A percentile compares a stretch with the other conserved stretches of the same genome.
Evolutionary conservation across 2,113 vertebrate species (phyloP).

Genomic region (Leucopsar rothschildi): DNA sequence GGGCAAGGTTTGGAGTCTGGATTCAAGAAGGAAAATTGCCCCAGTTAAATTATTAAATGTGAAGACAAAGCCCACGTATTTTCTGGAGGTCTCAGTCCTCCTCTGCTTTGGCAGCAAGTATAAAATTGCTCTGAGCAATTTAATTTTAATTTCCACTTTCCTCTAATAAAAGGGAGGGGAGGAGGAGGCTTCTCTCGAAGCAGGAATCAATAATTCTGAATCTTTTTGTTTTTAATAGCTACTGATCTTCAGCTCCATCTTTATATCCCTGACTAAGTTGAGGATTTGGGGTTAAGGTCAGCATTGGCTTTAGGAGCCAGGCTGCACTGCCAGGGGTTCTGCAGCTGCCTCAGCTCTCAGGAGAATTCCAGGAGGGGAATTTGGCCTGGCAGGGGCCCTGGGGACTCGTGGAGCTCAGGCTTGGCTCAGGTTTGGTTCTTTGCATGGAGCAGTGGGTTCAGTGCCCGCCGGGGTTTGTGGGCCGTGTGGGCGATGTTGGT

Average conservation of each 20-base stretch:
- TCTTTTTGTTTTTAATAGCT: neutral
- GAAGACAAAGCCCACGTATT: neutral
- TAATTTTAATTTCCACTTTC: neutral
- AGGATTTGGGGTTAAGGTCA: neutral
- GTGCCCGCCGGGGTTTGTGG: neutral
- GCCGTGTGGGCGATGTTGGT: neutral
- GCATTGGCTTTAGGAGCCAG: neutral
- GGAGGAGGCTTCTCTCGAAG: neutral
- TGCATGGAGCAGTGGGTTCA: rapidly evolving
- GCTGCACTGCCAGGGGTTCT: neutral
- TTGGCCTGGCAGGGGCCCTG: neutral
- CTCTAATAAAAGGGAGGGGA: neutral
- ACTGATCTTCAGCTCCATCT: neutral
- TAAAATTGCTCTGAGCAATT: neutral
- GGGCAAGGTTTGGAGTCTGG: neutral
- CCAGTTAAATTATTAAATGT: neutral
- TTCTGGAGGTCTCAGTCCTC: neutral
- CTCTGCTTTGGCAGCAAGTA: neutral
- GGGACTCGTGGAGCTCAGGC: neutral
- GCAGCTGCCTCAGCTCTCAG: neutral
- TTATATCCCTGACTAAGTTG: neutral
- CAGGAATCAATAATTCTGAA: neutral
- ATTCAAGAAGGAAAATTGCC: neutral
- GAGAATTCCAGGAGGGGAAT: neutral
- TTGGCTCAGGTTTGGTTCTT: rapidly evolving